Evolutionary conservation across 2,113 vertebrate genomes (phyloP), one percentile per base, ranked within the genome.

Genomic region (Syngnathoides biaculeatus): DNA sequence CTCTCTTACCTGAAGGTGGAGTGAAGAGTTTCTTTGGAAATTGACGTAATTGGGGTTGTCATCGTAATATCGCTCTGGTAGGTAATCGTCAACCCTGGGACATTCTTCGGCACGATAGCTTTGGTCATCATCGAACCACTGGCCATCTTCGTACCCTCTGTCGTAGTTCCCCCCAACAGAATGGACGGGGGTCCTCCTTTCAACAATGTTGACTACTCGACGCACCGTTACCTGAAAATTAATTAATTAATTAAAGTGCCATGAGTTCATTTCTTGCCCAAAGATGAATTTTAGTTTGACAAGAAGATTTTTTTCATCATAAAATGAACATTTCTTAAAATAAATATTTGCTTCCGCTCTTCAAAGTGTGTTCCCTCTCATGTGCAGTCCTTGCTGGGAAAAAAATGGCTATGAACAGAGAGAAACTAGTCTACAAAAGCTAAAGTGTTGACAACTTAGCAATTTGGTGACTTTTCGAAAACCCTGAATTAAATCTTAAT

Each of bases 181-280:
- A 43, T 60, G 47, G 38, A 69, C 9, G 2, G 35, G 3, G 19
- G 5, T 65, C 68, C 84, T 78, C 60, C 77, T 82, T 5, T 89
- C 86, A 2, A 88, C 84, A 65, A 87, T 67, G 67, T 74, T 89
- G 60, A 88, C 79, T 22, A 87, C 79, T 59, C 87, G 80, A 19
- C 79, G 81, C 68, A 85, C 73, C 0, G 73, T 81, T 42, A 87
- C 81, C 89, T 91, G 71, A 5, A 24, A 42, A 57, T 15, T 15
- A 14, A 15, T 5, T 10, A 15, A 56, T 56, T 14, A 56, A 13
- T 56, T 3, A 2, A 56, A 15, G 4, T 26, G 5, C 7, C 0
- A 30, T 30, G 15, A 24, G 38, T 13, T 20, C 11, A 50, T 48
- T 48, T 48, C 45, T 48, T 48, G 42, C 42, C 42, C 19, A 48